phyloP scores from a whole-genome alignment of 2,888 invertebrate genomes.

The Thysanoteuthis rhombus region DNA sequence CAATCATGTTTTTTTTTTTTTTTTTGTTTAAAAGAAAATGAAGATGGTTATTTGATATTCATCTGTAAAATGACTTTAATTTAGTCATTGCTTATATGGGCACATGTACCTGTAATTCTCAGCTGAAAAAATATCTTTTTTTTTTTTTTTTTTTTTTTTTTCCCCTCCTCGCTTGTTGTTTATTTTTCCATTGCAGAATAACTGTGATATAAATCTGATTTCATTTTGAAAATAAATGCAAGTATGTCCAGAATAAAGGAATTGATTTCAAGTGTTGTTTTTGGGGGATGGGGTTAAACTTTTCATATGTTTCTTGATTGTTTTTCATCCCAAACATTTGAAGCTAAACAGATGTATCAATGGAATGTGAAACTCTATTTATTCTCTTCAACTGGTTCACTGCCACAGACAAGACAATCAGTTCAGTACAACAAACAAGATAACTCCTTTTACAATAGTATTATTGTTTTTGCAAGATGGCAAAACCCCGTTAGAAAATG shows the following conservation, averaged over 20 bases:
- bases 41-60: background rate
- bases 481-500: too few relatives aligned
- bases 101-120: background rate
- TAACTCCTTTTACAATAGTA: too few relatives aligned
- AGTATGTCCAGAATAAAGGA: background rate
- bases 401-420: too few relatives aligned
- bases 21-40: too few relatives aligned
- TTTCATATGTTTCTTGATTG: background rate
- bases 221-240: background rate
- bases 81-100: background rate
- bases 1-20: too few relatives aligned
- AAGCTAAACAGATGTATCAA: background rate
- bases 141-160: background rate
- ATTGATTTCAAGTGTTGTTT: background rate
- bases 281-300: background rate
- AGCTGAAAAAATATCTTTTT: background rate
- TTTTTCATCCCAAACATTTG: background rate
- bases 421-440: too few relatives aligned
- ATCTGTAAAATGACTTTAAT: background rate
- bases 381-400: too few relatives aligned
- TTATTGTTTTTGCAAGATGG: too few relatives aligned
- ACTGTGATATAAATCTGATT: slow-evolving; percentile 12
- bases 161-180: too few relatives aligned
- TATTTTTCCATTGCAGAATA: background rate
- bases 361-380: background rate